Evolutionary conservation across 1,140 invertebrate genomes (phyloP).

Genomic region (Halyomorpha halys): DNA sequence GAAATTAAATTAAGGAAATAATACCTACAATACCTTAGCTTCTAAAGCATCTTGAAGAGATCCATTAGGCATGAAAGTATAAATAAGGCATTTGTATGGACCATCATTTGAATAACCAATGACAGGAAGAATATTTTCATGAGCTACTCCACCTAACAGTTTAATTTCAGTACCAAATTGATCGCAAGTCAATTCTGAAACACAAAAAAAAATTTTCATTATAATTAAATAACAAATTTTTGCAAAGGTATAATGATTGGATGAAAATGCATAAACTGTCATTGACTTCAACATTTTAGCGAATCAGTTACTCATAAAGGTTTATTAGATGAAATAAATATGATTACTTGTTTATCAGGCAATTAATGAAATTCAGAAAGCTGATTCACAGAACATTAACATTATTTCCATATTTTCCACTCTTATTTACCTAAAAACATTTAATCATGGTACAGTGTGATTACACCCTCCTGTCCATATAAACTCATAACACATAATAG

Average conservation of each 20-base stretch:
- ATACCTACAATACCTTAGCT: conserved; percentile 33
- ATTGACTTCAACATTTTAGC: no score
- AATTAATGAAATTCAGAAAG: no score
- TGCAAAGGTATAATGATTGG: not conserved
- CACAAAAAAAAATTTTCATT: not conserved
- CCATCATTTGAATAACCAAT: conserved; percentile 54
- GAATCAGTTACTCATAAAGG: no score
- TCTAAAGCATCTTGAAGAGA: conserved; percentile 51
- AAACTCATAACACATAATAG: no score
- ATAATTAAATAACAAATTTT: not conserved
- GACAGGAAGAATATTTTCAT: conserved; percentile 49
- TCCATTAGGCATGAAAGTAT: conserved; percentile 56
- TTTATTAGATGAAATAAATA: no score
- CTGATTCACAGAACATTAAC: no score
- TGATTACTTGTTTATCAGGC: no score
- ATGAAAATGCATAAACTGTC: no score
- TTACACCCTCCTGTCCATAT: no score
- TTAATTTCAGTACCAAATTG: conserved; percentile 23
- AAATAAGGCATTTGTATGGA: conserved; percentile 51
- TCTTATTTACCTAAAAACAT: no score
- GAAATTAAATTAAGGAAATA: not conserved
- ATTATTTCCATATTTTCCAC: no score
- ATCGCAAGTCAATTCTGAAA: conserved; percentile 21
- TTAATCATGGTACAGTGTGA: no score
- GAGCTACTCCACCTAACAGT: conserved; percentile 41